Conservation (phyloP, 2,113 vertebrate genomes). For the Panthera uncia region DNA sequence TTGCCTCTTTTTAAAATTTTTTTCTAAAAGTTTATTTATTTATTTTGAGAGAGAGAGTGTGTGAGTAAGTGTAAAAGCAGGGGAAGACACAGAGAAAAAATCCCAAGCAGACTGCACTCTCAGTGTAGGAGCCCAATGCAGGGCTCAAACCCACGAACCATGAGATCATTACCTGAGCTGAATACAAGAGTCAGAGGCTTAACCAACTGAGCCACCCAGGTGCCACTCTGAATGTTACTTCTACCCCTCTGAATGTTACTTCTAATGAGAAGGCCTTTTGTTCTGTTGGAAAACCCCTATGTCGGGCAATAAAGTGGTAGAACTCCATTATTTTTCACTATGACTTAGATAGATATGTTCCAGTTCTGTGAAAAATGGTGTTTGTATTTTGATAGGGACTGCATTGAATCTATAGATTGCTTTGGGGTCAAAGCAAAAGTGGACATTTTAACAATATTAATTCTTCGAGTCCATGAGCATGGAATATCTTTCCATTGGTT, state of each 20-base stretch:
- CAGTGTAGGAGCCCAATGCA: too few relatives aligned
- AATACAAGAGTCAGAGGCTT: too few relatives aligned
- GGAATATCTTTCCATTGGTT: neutral
- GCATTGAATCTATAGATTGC: neutral
- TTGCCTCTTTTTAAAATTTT: neutral
- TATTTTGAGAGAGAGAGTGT: too few relatives aligned
- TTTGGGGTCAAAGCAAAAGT: neutral
- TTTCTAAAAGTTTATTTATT: too few relatives aligned
- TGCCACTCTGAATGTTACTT: neutral
- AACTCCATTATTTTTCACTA: slow-evolving; percentile 38
- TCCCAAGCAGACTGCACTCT: too few relatives aligned
- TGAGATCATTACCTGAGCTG: too few relatives aligned
- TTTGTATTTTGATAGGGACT: neutral
- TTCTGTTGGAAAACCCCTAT: slow-evolving; percentile 4
- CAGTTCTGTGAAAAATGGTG: neutral
- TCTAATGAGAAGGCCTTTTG: neutral
- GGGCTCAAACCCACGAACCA: too few relatives aligned
- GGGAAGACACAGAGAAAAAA: too few relatives aligned
- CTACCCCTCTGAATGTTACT: neutral
- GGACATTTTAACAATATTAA: neutral
- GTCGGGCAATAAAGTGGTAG: neutral
- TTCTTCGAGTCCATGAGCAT: neutral
- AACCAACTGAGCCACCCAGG: too few relatives aligned
- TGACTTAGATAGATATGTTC: neutral
- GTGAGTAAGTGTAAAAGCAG: too few relatives aligned